These are phyloP conservation scores for Tetramorium simillimum DNA, from an alignment of 1,140 invertebrate species.

Conservation along the genomic window DNA sequence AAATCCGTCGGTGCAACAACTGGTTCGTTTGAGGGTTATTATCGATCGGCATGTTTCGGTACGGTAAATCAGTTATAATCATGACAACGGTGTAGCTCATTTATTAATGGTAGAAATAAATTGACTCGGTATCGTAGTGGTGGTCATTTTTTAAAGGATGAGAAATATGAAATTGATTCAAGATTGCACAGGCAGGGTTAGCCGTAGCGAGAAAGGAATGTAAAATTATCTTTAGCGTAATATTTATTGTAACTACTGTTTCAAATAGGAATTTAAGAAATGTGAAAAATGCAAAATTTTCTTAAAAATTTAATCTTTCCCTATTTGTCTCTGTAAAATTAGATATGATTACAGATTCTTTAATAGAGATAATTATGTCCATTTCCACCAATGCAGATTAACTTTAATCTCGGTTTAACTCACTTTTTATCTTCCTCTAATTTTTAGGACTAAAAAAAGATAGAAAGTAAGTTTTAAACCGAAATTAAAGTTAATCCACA, in stretches of 20 bases:
- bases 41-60: constrained; percentile 34
- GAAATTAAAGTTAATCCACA: too few relatives aligned
- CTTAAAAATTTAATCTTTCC: background rate
- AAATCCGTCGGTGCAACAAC: constrained; percentile 67
- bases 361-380: too few relatives aligned
- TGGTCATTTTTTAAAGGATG: background rate
- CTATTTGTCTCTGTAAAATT: background rate
- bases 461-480: too few relatives aligned
- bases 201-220: background rate
- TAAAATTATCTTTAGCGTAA: background rate
- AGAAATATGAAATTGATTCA: background rate
- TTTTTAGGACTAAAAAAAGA: too few relatives aligned
- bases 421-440: too few relatives aligned
- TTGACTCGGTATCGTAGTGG: background rate
- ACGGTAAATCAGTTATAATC: constrained; percentile 42
- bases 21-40: constrained; percentile 61
- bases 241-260: background rate
- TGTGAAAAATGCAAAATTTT: background rate
- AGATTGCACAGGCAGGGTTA: background rate
- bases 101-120: constrained; percentile 50
- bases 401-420: too few relatives aligned
- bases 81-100: constrained; percentile 14
- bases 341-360: background rate
- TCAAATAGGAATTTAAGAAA: background rate
- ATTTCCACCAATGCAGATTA: too few relatives aligned